A percentile compares a stretch with the other conserved stretches of the same genome.
Evolutionary conservation across 2,888 invertebrate species (phyloP).

Genomic region (Euzophera pinguis): DNA sequence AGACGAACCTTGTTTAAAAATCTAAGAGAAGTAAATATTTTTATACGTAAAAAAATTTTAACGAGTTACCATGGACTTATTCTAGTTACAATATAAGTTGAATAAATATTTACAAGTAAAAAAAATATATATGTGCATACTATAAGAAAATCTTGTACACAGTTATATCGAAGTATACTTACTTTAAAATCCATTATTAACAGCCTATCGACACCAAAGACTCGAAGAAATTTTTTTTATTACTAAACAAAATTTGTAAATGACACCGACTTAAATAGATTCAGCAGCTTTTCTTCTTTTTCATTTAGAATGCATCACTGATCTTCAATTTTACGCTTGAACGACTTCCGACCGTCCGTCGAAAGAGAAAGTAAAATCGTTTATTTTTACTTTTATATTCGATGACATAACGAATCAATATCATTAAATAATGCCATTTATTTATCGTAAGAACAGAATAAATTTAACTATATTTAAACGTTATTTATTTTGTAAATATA

Average conservation of each 20-base stretch:
- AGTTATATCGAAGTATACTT: constrained; percentile 27
- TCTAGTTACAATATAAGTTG: no score
- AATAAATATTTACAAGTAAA: no score
- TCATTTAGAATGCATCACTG: constrained; percentile 35
- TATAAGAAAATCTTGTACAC: background rate
- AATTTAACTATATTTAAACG: no score
- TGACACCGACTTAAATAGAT: constrained; percentile 48
- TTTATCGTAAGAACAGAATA: no score
- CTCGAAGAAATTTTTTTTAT: constrained; percentile 18
- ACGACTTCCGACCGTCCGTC: constrained; percentile 34
- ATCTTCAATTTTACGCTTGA: constrained; percentile 62
- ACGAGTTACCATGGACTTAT: no score
- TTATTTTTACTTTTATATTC: constrained; percentile 18
- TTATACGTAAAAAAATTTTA: no score
- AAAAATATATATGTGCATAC: no score
- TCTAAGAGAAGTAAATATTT: no score
- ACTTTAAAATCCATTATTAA: constrained; percentile 34
- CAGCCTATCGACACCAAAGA: background rate
- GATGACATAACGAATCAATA: background rate
- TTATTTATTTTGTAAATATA: no score
- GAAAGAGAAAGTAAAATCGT: constrained; percentile 57
- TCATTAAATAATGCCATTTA: no score
- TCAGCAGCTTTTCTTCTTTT: constrained; percentile 35
- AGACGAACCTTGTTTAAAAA: no score
- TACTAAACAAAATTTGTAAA: constrained; percentile 35